Conservation (phyloP, 2,797 vertebrate species). For the Furcifer pardalis region DNA sequence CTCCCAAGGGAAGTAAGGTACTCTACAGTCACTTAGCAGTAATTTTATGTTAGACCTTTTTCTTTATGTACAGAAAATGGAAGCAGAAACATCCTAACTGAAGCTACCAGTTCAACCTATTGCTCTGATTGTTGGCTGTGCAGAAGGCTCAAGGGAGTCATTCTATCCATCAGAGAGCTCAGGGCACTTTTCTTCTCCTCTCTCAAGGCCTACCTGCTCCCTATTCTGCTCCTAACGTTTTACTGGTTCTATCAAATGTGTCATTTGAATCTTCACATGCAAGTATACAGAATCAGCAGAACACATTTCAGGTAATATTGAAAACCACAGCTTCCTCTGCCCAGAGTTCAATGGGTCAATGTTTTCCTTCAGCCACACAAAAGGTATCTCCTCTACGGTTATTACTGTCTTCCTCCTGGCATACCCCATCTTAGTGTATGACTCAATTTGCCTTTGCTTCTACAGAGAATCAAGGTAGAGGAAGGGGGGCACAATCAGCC, state of each 20-base stretch:
- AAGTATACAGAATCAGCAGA: no score
- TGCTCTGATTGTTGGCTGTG: neutral
- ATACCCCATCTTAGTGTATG: neutral
- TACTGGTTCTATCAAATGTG: slow-evolving; percentile 39
- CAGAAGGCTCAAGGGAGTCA: neutral
- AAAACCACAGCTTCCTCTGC: neutral
- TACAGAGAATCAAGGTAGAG: neutral
- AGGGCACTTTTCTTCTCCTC: neutral
- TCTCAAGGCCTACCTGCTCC: neutral
- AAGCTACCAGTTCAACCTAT: neutral
- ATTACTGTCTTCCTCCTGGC: neutral
- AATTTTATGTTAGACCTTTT: no score
- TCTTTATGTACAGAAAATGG: no score
- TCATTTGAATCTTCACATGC: no score
- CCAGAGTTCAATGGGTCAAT: accelerated
- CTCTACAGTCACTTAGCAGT: no score
- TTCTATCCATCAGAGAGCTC: neutral
- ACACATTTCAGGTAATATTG: no score
- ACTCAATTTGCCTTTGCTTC: no score
- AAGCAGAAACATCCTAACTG: no score
- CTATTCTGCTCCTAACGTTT: slow-evolving; percentile 19
- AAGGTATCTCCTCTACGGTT: no score
- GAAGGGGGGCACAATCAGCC: slow-evolving; percentile 40
- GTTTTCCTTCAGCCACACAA: slow-evolving; percentile 7
- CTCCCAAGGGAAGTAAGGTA: no score